Evolutionary conservation across 2,797 vertebrate genomes (phyloP), one percentile per base, ranked within the genome.

Genomic region (Apogon hyalosoma): DNA sequence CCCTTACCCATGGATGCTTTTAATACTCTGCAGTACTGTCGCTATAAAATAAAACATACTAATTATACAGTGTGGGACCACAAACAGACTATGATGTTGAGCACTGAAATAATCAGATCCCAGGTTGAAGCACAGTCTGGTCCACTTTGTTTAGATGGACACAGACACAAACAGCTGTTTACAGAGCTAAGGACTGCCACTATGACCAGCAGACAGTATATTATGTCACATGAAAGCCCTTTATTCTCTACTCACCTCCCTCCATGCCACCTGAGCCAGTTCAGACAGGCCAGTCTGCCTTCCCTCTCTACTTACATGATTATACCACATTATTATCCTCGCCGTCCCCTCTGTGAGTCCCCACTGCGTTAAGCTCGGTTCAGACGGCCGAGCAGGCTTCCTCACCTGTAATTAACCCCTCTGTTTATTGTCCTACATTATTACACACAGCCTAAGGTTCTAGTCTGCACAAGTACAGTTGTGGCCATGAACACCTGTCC

Each of bases 241-340:
- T 84, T 62, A 77, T 77, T 66, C 68, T 41, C 14, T 19, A 4
- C 68, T 62, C 60, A 73, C 51, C 40, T 63, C 51, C 15, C 12
- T 36, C 15, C 55, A 73, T 79, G 54, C 54, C 74, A 75, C 48
- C 76, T 65, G 61, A 73, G 57, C 73, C 15, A 11, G 71, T 59
- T 72, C 18, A 83, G 75, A 73, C 82, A 77, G 70, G 52, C 75
- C 68, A 59, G 57, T 51, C 69, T 66, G 55, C 11, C 48, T 55
- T 18, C 66, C 81, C 72, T 61, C 82, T 82, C 71, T 84, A 84
- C 65, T 88, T 19, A 65, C 60, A 61, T 67, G 56, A 86, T 88
- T 85, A 86, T 65, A 86, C 70, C 78, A 83, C 82, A 83, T 87
- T 65, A 88, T 86, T 83, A 86, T 81, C 68, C 18, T 0, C 7